These are phyloP conservation scores for Heliothis virescens DNA, from an alignment of 1,140 invertebrate species.

Conservation along the genomic window DNA sequence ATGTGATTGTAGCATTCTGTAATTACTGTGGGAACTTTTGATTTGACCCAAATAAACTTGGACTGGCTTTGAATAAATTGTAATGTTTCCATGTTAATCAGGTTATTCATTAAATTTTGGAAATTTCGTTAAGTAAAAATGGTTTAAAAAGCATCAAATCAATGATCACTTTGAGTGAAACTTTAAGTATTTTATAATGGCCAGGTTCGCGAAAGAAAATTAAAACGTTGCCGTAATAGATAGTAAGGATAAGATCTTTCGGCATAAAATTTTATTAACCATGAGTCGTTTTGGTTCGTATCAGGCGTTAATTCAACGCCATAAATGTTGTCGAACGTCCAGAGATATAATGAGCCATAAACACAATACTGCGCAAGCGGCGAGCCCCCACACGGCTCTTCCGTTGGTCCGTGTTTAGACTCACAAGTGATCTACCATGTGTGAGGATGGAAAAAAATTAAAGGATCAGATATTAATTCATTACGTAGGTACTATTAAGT, in stretches of 20 bases:
- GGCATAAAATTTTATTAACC: conserved; percentile 23
- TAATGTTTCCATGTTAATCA: conserved; percentile 9
- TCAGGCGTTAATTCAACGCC: conserved; percentile 64
- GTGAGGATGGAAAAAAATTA: conserved; percentile 17
- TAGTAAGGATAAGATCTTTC: conserved; percentile 4
- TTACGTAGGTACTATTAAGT: too few relatives aligned
- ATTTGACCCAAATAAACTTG: conserved; percentile 35
- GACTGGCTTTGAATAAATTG: conserved; percentile 26
- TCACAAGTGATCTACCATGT: conserved; percentile 32
- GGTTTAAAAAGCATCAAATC: too few relatives aligned
- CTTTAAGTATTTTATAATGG: too few relatives aligned
- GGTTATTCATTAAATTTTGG: neutral
- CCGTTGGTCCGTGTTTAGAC: conserved; percentile 5
- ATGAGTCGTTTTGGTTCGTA: conserved; percentile 41
- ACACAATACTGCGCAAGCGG: conserved; percentile 24
- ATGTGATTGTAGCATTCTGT: conserved; percentile 22
- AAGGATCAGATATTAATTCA: neutral
- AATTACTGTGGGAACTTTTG: conserved; percentile 41
- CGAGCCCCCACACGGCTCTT: conserved; percentile 53
- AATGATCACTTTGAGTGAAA: too few relatives aligned
- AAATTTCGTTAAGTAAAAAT: neutral
- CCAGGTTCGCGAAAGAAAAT: too few relatives aligned
- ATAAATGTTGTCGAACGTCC: conserved; percentile 59
- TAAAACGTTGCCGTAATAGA: neutral
- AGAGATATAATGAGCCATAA: conserved; percentile 66